Conservation (phyloP, 1,140 invertebrate species). For the Drosophila rufa region DNA sequence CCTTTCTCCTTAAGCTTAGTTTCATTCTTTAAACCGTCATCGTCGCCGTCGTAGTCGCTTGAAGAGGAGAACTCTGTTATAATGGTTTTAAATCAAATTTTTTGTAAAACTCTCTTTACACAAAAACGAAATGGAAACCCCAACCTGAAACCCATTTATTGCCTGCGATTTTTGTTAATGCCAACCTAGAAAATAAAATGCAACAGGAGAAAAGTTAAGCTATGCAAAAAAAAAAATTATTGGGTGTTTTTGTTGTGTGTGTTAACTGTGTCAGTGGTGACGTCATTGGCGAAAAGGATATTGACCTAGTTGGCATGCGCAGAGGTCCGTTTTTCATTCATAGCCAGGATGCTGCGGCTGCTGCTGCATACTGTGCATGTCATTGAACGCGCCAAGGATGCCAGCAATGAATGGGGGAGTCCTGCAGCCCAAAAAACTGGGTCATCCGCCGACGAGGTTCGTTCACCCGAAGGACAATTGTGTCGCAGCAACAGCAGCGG, state of each 20-base stretch:
- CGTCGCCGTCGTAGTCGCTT: slow-evolving; percentile 32
- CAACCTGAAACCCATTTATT: slow-evolving; percentile 27
- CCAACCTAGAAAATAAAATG: slow-evolving; percentile 53
- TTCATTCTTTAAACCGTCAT: slow-evolving; percentile 21
- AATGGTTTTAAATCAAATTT: slow-evolving; percentile 72
- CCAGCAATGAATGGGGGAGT: slow-evolving; percentile 57
- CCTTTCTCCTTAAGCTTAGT: slow-evolving; percentile 43
- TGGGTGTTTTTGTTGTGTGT: slow-evolving; percentile 3
- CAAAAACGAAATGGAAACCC: slow-evolving; percentile 14
- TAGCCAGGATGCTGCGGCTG: slow-evolving; percentile 31
- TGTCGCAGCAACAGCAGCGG: slow-evolving; percentile 50
- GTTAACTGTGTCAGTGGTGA: slow-evolving; percentile 74
- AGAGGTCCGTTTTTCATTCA: slow-evolving; percentile 67
- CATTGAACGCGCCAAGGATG: slow-evolving; percentile 60
- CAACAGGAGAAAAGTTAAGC: slow-evolving; percentile 33
- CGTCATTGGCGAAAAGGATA: slow-evolving; percentile 65
- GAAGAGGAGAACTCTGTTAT: slow-evolving; percentile 44
- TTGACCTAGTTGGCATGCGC: slow-evolving; percentile 79
- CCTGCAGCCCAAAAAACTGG: slow-evolving; percentile 58
- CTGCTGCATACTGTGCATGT: slow-evolving; percentile 18
- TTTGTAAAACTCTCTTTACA: slow-evolving; percentile 67
- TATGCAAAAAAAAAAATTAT: slow-evolving; percentile 13
- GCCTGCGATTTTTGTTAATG: slow-evolving; percentile 72
- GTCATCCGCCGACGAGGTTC: slow-evolving; percentile 62
- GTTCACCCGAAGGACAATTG: slow-evolving; percentile 73